These are phyloP conservation scores for Tortrix viridana DNA, from an alignment of 2,888 invertebrate genomes.

Conservation along the genomic window DNA sequence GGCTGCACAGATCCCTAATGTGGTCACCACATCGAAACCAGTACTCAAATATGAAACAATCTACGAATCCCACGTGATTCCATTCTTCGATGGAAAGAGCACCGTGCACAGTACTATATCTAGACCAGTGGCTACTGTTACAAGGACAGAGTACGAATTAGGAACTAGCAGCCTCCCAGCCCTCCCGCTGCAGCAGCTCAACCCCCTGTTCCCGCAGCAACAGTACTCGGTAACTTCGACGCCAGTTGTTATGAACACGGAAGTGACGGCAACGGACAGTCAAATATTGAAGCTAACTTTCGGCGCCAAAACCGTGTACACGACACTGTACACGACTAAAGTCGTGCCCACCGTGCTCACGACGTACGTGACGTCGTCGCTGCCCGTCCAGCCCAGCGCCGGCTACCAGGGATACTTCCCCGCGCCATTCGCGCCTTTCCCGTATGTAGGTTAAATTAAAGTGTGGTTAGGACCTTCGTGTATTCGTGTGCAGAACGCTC, in stretches of 20 bases:
- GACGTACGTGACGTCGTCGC: slow-evolving; percentile 92
- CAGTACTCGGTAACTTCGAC: slow-evolving; percentile 91
- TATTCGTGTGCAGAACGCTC: slow-evolving; percentile 38
- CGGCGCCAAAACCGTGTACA: slow-evolving; percentile 95
- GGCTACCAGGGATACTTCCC: slow-evolving; percentile 92
- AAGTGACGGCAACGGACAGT: slow-evolving; percentile 91
- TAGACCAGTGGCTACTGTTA: slow-evolving; percentile 90
- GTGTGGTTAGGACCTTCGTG: slow-evolving; percentile 41
- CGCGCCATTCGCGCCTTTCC: slow-evolving; percentile 89
- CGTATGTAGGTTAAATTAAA: slow-evolving; percentile 87
- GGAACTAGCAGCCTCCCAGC: slow-evolving; percentile 89
- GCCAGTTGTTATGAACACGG: slow-evolving; percentile 91
- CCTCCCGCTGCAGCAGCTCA: slow-evolving; percentile 83
- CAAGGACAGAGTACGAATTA: slow-evolving; percentile 91
- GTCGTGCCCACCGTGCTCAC: slow-evolving; percentile 93
- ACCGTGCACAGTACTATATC: slow-evolving; percentile 92
- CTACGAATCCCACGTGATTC: slow-evolving; percentile 92
- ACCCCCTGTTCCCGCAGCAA: slow-evolving; percentile 85
- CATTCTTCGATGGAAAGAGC: slow-evolving; percentile 89
- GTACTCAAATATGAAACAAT: slow-evolving; percentile 90
- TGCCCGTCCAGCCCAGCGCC: slow-evolving; percentile 89
- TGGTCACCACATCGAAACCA: slow-evolving; percentile 91
- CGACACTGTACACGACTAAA: slow-evolving; percentile 92
- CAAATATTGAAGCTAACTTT: slow-evolving; percentile 93
- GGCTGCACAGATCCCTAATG: slow-evolving; percentile 86